A percentile compares a stretch with the other conserved stretches of the same genome.
Conservation (phyloP, 2,113 vertebrate species). For the Emydura subglobosa region DNA sequence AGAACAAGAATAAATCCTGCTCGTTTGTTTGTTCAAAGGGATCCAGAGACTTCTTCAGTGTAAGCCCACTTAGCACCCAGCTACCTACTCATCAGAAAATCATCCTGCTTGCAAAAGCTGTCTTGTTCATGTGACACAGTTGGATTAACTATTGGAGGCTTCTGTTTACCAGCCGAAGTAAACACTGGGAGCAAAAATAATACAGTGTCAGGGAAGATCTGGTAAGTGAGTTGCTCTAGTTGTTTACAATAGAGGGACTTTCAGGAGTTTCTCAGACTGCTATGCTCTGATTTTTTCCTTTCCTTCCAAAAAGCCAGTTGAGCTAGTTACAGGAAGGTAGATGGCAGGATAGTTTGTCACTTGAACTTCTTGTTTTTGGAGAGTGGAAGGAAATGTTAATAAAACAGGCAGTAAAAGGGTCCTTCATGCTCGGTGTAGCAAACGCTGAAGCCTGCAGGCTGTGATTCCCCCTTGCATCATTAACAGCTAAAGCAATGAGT, state of each 20-base stretch:
- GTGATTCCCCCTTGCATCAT: accelerated
- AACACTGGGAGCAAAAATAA: neutral
- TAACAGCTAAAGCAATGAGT: constrained; percentile 30
- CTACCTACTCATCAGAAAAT: constrained; percentile 48
- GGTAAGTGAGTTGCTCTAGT: neutral
- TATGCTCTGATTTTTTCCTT: neutral
- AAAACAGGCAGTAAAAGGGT: constrained; percentile 6
- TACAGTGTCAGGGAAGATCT: neutral
- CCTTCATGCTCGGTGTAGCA: neutral
- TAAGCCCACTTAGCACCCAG: constrained; percentile 54
- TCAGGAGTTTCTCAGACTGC: neutral
- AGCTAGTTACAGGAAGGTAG: neutral
- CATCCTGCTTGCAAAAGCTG: constrained; percentile 42
- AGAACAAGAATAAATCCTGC: neutral
- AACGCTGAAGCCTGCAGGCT: neutral
- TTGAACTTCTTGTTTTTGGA: neutral
- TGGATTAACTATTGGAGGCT: neutral
- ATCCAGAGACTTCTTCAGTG: constrained; percentile 48
- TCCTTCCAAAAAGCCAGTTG: neutral
- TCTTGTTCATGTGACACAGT: neutral
- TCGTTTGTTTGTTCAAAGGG: constrained; percentile 13
- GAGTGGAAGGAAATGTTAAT: neutral
- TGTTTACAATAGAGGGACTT: neutral
- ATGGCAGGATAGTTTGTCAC: neutral
- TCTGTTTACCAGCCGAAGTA: neutral